Base-by-base conservation (phyloP, 2,797 vertebrate genomes). In the Orestias chungarensis region DNA sequence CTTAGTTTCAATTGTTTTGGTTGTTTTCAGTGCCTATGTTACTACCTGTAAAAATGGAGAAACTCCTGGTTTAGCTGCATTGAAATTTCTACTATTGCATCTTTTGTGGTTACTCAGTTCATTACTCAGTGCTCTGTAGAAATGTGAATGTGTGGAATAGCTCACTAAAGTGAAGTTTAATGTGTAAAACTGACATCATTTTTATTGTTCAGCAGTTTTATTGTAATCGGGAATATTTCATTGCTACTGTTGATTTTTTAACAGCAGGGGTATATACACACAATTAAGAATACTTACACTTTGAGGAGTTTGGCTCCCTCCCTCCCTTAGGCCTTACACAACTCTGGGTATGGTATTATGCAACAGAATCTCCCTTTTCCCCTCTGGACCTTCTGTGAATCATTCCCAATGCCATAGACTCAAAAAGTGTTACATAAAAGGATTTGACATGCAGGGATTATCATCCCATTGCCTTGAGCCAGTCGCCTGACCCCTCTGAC, bases 341-440 rank as follows among this genome's bases (percentile, higher is more conserved):
- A 81, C 64, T 79, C 75, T 78, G 17, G 27, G 66, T 68, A 73
- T 73, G 12, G 47, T 73, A 54, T 90, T 88, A 88, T 2, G 71
- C 62, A 88, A 83, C 70, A 64, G 38, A 73, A 69, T 78, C 71
- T 74, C 74, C 47, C 72, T 47, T 76, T 23, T 66, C 54, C 74
- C 68, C 64, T 79, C 66, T 73, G 82, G 77, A 73, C 69, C 44
- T 68, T 59, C 65, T 79, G 23, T 83, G 73, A 84, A 74, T 85
- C 73, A 78, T 76, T 74, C 71, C 77, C 65, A n/a, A 62, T 80
- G 74, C 81, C 79, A 81, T 79, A 81, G 70, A 81, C 80, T 87
- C 78, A 84, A 84, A 89, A 82, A 81, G 82, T 85, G 72, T 94
- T 93, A 82, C 70, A 55, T 91, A 94, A 93, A 71, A 85, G 76